Percentiles rank a stretch among this genome's conserved stretches.
Conservation (phyloP, 2,888 invertebrate genomes). For the Pheosia tremula region DNA sequence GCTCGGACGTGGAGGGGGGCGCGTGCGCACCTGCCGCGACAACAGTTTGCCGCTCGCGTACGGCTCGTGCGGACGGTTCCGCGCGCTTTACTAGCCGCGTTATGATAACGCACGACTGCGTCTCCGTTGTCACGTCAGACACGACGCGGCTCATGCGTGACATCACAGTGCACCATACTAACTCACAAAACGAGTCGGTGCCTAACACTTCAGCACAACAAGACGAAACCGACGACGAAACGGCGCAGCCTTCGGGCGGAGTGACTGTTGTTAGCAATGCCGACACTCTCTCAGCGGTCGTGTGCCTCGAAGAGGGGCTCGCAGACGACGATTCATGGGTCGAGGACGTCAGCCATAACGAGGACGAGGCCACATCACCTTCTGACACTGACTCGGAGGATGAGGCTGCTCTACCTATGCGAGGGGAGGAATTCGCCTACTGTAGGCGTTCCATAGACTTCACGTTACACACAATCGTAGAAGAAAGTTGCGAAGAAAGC, state of each 20-base stretch:
- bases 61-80: slow-evolving; percentile 83
- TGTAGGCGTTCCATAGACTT: slow-evolving; percentile 94
- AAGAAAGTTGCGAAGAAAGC: slow-evolving; percentile 97
- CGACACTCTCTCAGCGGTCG: slow-evolving; percentile 88
- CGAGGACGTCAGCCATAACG: slow-evolving; percentile 93
- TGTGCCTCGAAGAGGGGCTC: slow-evolving; percentile 92
- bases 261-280: slow-evolving; percentile 89
- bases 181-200: slow-evolving; percentile 82
- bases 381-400: slow-evolving; percentile 89
- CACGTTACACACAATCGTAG: slow-evolving; percentile 96
- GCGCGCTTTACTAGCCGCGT: slow-evolving; percentile 94
- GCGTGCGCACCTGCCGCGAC: slow-evolving; percentile 78
- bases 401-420: slow-evolving; percentile 87
- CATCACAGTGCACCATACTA: slow-evolving; percentile 87
- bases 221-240: slow-evolving; percentile 74
- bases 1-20: slow-evolving; percentile 73
- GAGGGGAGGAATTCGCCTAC: slow-evolving; percentile 93
- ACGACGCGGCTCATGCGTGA: slow-evolving; percentile 89
- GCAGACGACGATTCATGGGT: slow-evolving; percentile 97
- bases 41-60: slow-evolving; percentile 82
- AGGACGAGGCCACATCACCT: slow-evolving; percentile 88
- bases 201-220: slow-evolving; percentile 55
- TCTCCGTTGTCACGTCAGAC: slow-evolving; percentile 90
- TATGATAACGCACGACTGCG: slow-evolving; percentile 93
- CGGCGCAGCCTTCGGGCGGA: slow-evolving; percentile 80